Conservation (phyloP, 2,113 vertebrate species). For the Taurulus bubalis region DNA sequence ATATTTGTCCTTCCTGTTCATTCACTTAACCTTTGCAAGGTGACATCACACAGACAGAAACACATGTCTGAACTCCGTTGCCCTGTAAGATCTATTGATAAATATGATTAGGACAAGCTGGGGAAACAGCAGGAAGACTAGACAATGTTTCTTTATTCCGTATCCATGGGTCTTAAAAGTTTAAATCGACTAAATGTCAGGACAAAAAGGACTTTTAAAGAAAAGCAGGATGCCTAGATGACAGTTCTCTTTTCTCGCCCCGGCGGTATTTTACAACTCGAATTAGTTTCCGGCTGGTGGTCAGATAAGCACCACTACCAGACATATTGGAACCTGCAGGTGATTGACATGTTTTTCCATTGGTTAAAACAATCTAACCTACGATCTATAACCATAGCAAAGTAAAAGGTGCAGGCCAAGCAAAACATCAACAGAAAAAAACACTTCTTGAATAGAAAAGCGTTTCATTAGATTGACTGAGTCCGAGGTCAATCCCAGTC, state of each 20-base stretch:
- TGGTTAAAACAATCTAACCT: slow-evolving; percentile 3
- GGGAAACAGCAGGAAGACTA: slow-evolving; percentile 7
- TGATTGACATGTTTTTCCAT: slow-evolving; percentile 26
- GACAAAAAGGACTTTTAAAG: neutral
- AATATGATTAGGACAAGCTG: slow-evolving; percentile 16
- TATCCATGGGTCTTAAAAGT: neutral
- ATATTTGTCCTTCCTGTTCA: slow-evolving; percentile 47
- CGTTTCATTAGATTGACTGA: slow-evolving; percentile 9
- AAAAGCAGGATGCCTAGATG: neutral
- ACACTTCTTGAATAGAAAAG: slow-evolving; percentile 19
- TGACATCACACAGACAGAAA: slow-evolving; percentile 47
- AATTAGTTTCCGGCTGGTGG: neutral
- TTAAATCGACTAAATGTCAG: neutral
- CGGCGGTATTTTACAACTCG: neutral
- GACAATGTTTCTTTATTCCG: neutral
- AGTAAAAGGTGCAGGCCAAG: neutral
- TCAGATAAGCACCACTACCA: neutral
- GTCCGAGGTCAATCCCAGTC: slow-evolving; percentile 20
- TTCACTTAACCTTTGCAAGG: slow-evolving; percentile 59
- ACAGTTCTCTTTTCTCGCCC: neutral
- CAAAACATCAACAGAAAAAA: slow-evolving; percentile 31
- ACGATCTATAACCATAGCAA: slow-evolving; percentile 30
- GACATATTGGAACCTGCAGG: neutral
- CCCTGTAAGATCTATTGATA: slow-evolving; percentile 44
- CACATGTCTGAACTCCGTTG: slow-evolving; percentile 35